Evolutionary conservation across 2,113 vertebrate species (phyloP), one percentile per base, ranked within the genome.

Genomic region (Apaloderma vittatum): DNA sequence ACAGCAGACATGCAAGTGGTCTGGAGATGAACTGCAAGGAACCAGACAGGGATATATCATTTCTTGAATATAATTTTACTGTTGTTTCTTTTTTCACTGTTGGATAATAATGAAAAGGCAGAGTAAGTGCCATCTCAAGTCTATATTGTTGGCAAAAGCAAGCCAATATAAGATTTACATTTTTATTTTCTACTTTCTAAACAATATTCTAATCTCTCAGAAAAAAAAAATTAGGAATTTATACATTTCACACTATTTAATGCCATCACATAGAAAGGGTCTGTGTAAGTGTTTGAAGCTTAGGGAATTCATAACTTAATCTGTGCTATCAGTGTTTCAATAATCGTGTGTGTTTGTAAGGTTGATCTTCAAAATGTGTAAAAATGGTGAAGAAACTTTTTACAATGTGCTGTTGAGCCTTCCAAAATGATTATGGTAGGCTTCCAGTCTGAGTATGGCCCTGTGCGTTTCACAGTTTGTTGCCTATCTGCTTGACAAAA

Each of bases 21-120:
- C 72, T 96, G 90, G 92, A 97, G 92, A 90, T 77, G 86, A 96
- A 90, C 62, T 15, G 5, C 29, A 76, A 90, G 58, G 43, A 95
- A 79, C 15, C 15, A 74, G 86, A 78, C 88, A 96, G 74, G 34
- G 75, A 71, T 74, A 59, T 77, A 81, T 71, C 3, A 80, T 80
- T 94, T 86, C 67, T 93, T 93, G 62, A 88, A 32, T 92, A 74
- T 90, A 20, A 49, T 92, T 96, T 92, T 93, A 86, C 54, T 76
- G 19, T 86, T 78, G 13, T 58, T 84, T 71, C 71, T 85, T 90
- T 90, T 74, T 79, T 61, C 8, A 32, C 4, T 92, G 21, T 61
- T 92, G 72, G 55, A 84, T 81, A 94, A 88, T 34, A n/a, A 58
- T 93, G 65, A 92, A 81, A 96, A 74, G 57, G 51, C 68, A 83